phyloP scores from a whole-genome alignment of 2,797 vertebrate genomes.

The Graptemys geographica region DNA sequence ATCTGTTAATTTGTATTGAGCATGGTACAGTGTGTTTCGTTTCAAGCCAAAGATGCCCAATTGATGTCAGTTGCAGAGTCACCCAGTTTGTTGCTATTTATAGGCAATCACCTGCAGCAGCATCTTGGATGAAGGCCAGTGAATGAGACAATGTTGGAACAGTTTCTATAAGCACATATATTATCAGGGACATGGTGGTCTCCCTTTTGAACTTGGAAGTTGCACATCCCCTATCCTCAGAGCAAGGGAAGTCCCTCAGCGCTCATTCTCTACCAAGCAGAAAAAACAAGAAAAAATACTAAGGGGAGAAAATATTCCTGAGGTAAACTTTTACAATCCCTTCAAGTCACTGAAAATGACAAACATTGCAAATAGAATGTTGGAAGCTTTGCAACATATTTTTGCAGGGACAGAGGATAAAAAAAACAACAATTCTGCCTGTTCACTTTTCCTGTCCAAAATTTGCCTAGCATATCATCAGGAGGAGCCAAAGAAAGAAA shows the following conservation, averaged over 20 bases:
- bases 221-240: not conserved
- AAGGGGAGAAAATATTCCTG: not conserved
- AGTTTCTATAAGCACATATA: not conserved
- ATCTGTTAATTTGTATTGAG: constrained; percentile 37
- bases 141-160: constrained; percentile 18
- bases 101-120: constrained; percentile 36
- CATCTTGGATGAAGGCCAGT: constrained; percentile 40
- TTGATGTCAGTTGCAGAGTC: not conserved
- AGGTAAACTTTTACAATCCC: not conserved
- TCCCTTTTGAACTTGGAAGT: not conserved
- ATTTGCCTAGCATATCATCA: not conserved
- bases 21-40: constrained; percentile 28
- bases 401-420: not conserved
- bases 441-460: not conserved
- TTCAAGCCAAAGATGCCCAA: constrained; percentile 7
- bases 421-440: not conserved
- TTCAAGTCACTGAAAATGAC: not conserved
- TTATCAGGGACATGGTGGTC: not conserved
- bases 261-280: not conserved
- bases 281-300: not conserved
- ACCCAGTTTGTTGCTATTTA: constrained; percentile 47
- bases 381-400: not conserved
- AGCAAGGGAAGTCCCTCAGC: not conserved
- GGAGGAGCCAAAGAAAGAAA: not conserved
- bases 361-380: not conserved